A percentile compares a stretch with the other conserved stretches of the same genome.
These are phyloP conservation scores for Limnodromus scolopaceus DNA, from an alignment of 2,797 vertebrate species.

Conservation along the genomic window DNA sequence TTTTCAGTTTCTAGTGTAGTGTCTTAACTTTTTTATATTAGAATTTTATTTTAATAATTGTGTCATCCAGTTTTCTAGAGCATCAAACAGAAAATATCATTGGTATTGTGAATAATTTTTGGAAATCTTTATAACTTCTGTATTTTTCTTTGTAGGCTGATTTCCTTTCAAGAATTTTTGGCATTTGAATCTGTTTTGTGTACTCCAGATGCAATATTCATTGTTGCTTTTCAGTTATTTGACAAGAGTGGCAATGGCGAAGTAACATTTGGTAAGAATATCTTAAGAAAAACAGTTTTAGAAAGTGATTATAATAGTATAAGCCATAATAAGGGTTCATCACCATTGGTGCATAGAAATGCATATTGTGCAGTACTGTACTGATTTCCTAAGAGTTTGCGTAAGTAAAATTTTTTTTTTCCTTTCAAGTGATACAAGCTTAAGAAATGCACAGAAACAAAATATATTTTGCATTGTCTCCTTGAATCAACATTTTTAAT, in stretches of 20 bases:
- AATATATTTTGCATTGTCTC: constrained; percentile 2
- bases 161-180: constrained; percentile 98
- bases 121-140: constrained; percentile 24
- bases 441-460: neutral
- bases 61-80: neutral
- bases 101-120: neutral
- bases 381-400: constrained; percentile 31
- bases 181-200: constrained; percentile 98
- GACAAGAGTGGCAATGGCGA: constrained; percentile 95
- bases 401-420: neutral
- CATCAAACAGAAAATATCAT: neutral
- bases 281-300: constrained; percentile 55
- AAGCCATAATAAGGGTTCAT: constrained; percentile 1
- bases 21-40: neutral
- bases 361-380: neutral
- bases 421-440: neutral
- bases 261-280: constrained; percentile 92
- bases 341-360: neutral
- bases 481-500: neutral
- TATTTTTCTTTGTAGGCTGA: constrained; percentile 86
- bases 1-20: neutral
- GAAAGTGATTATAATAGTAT: constrained; percentile 24
- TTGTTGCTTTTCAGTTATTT: constrained; percentile 98
- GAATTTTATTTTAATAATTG: neutral
- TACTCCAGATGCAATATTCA: constrained; percentile 95